These are phyloP conservation scores for Apamea monoglypha DNA, from an alignment of 2,888 invertebrate genomes.

Conservation along the genomic window DNA sequence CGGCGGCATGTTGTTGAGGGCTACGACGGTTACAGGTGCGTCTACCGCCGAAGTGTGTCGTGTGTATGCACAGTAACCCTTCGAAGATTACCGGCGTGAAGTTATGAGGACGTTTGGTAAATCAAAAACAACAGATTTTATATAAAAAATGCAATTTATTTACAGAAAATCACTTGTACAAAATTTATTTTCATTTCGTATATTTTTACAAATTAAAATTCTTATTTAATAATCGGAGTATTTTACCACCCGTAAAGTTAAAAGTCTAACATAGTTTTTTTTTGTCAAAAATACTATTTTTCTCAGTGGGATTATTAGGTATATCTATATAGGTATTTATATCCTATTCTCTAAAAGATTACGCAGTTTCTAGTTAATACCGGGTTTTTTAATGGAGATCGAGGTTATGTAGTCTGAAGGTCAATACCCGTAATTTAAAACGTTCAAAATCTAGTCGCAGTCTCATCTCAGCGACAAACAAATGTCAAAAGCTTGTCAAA, in stretches of 20 bases:
- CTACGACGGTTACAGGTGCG: too few species aligned
- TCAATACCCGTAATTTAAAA: too few species aligned
- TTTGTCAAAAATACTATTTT: conserved; percentile 57
- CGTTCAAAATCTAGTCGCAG: too few species aligned
- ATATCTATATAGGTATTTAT: conserved; percentile 12
- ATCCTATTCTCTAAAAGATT: conserved; percentile 15
- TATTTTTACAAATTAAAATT: conserved; percentile 65
- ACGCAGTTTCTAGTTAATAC: conserved; percentile 20
- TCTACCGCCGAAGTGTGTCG: too few species aligned
- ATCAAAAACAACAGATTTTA: conserved; percentile 42
- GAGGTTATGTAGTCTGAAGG: too few species aligned
- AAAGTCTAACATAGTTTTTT: conserved; percentile 30
- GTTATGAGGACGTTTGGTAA: background rate
- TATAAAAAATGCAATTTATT: conserved; percentile 76
- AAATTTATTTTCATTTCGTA: conserved; percentile 64
- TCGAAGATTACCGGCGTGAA: background rate
- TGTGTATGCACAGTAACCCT: background rate
- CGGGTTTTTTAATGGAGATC: conserved; percentile 6
- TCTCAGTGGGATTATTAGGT: conserved; percentile 56
- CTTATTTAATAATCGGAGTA: conserved; percentile 66
- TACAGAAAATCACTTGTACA: conserved; percentile 75
- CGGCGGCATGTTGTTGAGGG: too few species aligned
- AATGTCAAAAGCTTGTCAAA: too few species aligned
- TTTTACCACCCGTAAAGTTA: conserved; percentile 63
- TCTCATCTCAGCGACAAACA: too few species aligned